phyloP scores from a whole-genome alignment of 2,888 invertebrate species.

The Deilephila elpenor region DNA sequence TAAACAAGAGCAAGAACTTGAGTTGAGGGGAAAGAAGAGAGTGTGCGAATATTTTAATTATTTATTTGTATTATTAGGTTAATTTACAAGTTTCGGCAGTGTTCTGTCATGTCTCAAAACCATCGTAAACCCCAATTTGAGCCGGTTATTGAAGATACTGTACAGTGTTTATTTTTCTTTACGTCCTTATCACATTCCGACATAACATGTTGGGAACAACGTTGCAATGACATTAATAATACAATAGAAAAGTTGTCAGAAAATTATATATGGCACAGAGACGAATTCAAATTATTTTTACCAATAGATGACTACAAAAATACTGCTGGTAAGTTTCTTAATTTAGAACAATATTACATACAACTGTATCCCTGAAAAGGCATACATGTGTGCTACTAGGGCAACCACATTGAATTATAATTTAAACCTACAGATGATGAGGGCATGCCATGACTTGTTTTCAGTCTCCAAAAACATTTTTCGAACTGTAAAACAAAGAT shows the following conservation, averaged over 20 bases:
- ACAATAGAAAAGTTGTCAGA: slow-evolving; percentile 77
- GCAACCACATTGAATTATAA: no score
- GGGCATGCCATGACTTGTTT: no score
- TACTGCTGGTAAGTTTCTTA: slow-evolving; percentile 50
- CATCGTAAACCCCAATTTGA: slow-evolving; percentile 20
- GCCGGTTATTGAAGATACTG: slow-evolving; percentile 86
- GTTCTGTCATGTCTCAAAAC: background rate
- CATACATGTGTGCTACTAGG: no score
- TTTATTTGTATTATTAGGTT: no score
- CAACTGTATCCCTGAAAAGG: no score
- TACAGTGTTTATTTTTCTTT: slow-evolving; percentile 91
- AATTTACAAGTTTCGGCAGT: no score
- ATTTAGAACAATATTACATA: background rate
- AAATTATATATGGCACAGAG: slow-evolving; percentile 75
- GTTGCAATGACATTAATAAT: slow-evolving; percentile 61
- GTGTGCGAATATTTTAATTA: no score
- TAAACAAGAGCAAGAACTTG: no score
- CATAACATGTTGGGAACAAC: slow-evolving; percentile 60
- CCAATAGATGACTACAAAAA: slow-evolving; percentile 48
- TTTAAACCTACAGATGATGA: no score
- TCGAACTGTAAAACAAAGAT: no score
- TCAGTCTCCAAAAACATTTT: no score
- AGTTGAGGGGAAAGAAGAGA: no score
- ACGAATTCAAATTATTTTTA: slow-evolving; percentile 63
- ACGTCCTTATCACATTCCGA: slow-evolving; percentile 64